These are phyloP conservation scores for Hybognathus amarus DNA, from an alignment of 2,797 vertebrate genomes.

Conservation along the genomic window DNA sequence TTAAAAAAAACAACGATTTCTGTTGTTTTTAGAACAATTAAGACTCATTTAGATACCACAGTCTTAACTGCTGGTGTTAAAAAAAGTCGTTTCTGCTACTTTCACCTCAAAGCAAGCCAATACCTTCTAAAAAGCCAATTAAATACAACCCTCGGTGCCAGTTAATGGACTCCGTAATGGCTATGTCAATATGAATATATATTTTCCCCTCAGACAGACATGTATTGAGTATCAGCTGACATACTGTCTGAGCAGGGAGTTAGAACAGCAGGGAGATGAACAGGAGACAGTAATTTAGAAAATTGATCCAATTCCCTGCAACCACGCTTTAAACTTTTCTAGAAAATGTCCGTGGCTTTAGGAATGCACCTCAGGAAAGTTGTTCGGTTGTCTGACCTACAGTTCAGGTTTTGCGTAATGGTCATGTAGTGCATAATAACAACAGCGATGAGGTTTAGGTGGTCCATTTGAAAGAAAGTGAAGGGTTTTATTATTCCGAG, in stretches of 20 bases:
- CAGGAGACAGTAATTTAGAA: conserved; percentile 46
- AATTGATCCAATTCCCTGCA: conserved; percentile 45
- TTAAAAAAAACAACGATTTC: too few relatives aligned
- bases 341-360: conserved; percentile 7
- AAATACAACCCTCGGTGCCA: conserved; percentile 41
- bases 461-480: conserved; percentile 22
- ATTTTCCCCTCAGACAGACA: conserved; percentile 37
- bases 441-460: background rate
- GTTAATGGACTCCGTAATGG: conserved; percentile 52
- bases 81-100: conserved; percentile 5
- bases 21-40: conserved; percentile 5
- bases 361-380: conserved; percentile 4
- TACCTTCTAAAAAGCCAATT: conserved; percentile 51
- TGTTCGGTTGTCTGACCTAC: conserved; percentile 4
- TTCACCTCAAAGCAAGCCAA: background rate
- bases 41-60: conserved; percentile 1
- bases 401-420: conserved; percentile 6
- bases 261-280: conserved; percentile 38
- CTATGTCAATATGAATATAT: conserved; percentile 53
- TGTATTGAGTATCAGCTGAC: conserved; percentile 51
- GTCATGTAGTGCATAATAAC: conserved; percentile 17
- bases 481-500: conserved; percentile 31
- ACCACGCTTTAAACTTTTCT: conserved; percentile 38
- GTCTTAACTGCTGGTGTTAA: background rate
- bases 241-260: conserved; percentile 35